Evolutionary conservation across 2,888 invertebrate species (phyloP).

Genomic region (Branchinecta sandiegonensis): DNA sequence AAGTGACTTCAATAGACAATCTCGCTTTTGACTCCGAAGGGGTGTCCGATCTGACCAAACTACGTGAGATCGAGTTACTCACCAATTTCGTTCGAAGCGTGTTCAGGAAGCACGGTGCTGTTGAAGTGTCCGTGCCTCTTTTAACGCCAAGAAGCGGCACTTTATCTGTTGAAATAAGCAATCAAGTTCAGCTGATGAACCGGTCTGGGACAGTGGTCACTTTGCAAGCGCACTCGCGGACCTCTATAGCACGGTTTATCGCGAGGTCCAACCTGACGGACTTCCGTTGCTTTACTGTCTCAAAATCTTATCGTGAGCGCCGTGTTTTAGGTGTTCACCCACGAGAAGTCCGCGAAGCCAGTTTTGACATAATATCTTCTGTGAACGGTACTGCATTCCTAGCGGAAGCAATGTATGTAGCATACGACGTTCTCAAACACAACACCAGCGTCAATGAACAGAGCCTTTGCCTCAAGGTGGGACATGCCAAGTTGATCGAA

Average conservation of each 20-base stretch:
- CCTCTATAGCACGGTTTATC: conserved; percentile 61
- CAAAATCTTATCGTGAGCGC: conserved; percentile 68
- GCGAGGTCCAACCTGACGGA: conserved; percentile 61
- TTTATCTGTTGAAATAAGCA: conserved; percentile 40
- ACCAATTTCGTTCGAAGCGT: conserved; percentile 17
- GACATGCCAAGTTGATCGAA: not conserved
- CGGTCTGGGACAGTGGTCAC: conserved; percentile 67
- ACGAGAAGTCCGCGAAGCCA: conserved; percentile 72
- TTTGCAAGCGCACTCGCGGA: conserved; percentile 68
- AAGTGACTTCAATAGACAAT: conserved; percentile 18
- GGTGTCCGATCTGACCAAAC: conserved; percentile 34
- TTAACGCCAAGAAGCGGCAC: conserved; percentile 55
- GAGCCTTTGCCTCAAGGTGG: conserved; percentile 50
- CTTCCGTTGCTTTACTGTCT: conserved; percentile 70
- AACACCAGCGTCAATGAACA: not conserved
- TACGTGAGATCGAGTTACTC: conserved; percentile 18
- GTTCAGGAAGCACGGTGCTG: conserved; percentile 51
- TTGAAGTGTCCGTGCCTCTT: conserved; percentile 59
- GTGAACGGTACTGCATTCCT: conserved; percentile 40
- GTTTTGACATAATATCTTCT: conserved; percentile 79
- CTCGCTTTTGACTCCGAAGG: conserved; percentile 21
- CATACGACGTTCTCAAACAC: not conserved
- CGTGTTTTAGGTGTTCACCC: conserved; percentile 61
- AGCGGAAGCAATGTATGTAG: not conserved
- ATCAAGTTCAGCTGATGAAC: conserved; percentile 64